Conservation (phyloP, 2,797 vertebrate genomes). For the Pterois miles region DNA sequence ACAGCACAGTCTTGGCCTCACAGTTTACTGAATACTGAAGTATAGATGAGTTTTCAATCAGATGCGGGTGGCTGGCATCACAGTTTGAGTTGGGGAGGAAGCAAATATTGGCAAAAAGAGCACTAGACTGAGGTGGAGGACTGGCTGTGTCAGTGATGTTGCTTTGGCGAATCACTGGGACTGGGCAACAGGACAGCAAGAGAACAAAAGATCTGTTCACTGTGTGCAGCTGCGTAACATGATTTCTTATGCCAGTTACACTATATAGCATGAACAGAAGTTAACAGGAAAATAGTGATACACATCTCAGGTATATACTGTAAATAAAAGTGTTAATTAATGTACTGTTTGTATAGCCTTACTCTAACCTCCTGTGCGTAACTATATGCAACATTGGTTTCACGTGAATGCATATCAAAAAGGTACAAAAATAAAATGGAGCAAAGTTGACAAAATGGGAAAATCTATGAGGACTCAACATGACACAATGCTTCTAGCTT, state of each 20-base stretch:
- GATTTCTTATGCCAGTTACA: conserved; percentile 36
- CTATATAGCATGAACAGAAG: conserved; percentile 7
- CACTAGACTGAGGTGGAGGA: conserved; percentile 28
- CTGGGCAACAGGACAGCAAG: conserved; percentile 30
- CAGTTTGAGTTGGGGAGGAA: conserved; percentile 32
- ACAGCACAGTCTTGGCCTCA: neutral
- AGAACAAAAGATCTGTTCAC: conserved; percentile 55
- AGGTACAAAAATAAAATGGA: neutral
- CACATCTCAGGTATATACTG: conserved; percentile 16
- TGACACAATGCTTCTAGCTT: conserved; percentile 33
- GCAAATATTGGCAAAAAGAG: conserved; percentile 28
- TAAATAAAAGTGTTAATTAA: conserved; percentile 52
- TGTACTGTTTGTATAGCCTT: neutral
- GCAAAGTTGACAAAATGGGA: neutral
- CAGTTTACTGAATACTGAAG: conserved; percentile 29
- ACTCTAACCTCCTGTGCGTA: neutral
- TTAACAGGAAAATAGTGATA: neutral
- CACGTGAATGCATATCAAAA: conserved; percentile 5
- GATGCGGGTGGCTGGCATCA: conserved; percentile 55
- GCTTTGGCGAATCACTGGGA: conserved; percentile 39
- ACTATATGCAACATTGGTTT: neutral
- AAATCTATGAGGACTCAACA: conserved; percentile 1
- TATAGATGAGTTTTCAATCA: conserved; percentile 74
- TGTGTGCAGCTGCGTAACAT: conserved; percentile 43
- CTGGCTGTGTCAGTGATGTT: conserved; percentile 36